These are phyloP conservation scores for Aspiorhynchus laticeps DNA, from an alignment of 2,113 vertebrate species.

Conservation along the genomic window DNA sequence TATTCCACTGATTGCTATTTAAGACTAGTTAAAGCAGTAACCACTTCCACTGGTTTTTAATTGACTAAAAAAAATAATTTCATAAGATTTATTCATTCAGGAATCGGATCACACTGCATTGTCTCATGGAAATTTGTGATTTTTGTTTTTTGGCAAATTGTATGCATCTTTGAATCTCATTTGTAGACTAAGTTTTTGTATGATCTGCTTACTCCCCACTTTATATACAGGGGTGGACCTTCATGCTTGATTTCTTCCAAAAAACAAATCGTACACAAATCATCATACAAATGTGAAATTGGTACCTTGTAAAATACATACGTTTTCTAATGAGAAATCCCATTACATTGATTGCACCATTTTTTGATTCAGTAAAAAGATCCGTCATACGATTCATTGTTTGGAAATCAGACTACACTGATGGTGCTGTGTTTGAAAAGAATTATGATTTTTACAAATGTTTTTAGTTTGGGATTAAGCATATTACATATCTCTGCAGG, in stretches of 20 bases:
- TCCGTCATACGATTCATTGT: background rate
- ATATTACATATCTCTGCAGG: background rate
- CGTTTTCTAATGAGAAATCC: background rate
- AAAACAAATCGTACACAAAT: background rate
- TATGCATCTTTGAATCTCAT: background rate
- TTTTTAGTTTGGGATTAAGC: background rate
- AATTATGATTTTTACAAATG: background rate
- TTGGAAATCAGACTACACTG: background rate
- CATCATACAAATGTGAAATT: background rate
- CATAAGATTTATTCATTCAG: background rate
- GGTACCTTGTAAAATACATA: no score
- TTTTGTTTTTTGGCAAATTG: background rate
- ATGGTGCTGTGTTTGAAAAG: background rate
- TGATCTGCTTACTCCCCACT: background rate
- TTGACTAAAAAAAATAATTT: background rate
- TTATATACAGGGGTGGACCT: background rate
- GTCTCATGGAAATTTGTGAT: background rate
- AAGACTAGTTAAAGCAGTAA: background rate
- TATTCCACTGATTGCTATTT: background rate
- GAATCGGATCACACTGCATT: background rate
- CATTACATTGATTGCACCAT: no score
- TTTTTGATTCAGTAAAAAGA: background rate
- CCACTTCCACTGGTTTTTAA: background rate
- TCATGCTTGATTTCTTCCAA: background rate
- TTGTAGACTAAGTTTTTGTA: background rate